Evolutionary conservation across 2,888 invertebrate genomes (phyloP).

Genomic region (Amblyjoppa fuscipennis): DNA sequence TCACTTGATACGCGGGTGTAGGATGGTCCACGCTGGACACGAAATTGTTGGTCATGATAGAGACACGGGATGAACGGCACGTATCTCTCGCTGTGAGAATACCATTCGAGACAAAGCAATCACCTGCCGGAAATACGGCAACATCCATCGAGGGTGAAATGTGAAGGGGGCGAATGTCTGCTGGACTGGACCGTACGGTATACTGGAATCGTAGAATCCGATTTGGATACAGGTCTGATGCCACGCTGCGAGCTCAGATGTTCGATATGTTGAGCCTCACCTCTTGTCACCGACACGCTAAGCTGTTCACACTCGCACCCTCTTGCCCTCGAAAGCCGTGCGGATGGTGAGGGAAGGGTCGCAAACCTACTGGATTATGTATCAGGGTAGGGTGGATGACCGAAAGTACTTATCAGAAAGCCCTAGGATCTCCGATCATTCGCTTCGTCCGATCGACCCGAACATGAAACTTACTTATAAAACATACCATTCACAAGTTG

Average conservation of each 20-base stretch:
- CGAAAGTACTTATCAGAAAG: not conserved
- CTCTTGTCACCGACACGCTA: constrained; percentile 7
- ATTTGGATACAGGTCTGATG: constrained; percentile 7
- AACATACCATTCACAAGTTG: not conserved
- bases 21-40: not conserved
- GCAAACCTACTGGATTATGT: not conserved
- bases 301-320: constrained; percentile 8
- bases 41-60: not conserved
- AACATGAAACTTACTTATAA: not conserved
- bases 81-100: constrained; percentile 64
- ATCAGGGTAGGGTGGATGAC: not conserved
- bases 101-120: constrained; percentile 73
- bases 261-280: constrained; percentile 12
- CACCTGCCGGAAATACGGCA: constrained; percentile 70
- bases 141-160: constrained; percentile 59
- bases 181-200: constrained; percentile 5
- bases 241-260: not conserved
- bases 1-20: constrained; percentile 1
- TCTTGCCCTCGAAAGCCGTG: not conserved
- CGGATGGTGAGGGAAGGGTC: not conserved
- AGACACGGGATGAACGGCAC: constrained; percentile 42
- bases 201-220: not conserved
- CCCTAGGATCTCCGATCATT: not conserved
- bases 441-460: not conserved
- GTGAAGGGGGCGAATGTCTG: constrained; percentile 14